These are phyloP conservation scores for Sinocyclocheilus rhinocerous DNA, from an alignment of 2,113 vertebrate species.

Conservation along the genomic window DNA sequence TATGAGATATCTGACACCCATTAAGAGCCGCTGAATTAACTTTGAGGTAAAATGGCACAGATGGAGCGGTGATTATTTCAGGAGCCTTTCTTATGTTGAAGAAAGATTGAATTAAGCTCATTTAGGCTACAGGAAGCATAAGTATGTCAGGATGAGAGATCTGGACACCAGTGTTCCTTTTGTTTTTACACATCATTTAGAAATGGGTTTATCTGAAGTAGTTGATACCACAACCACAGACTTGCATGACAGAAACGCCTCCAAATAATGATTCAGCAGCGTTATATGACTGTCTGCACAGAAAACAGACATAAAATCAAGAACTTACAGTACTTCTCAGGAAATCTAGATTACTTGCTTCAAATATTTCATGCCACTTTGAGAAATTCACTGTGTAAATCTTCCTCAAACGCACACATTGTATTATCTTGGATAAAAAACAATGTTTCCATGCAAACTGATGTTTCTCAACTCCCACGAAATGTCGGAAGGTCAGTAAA, in stretches of 20 bases:
- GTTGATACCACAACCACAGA: neutral
- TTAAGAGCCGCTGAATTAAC: constrained; percentile 22
- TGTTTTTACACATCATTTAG: neutral
- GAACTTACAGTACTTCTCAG: neutral
- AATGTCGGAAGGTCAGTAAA: neutral
- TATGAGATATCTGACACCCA: constrained; percentile 26
- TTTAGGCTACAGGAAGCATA: neutral
- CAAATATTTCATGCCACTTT: neutral
- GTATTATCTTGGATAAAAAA: neutral
- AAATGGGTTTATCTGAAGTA: neutral
- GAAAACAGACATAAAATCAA: neutral
- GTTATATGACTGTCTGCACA: neutral
- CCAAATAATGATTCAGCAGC: neutral
- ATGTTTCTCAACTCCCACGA: too few relatives aligned
- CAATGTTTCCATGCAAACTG: neutral
- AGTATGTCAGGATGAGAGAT: constrained; percentile 11
- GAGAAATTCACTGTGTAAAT: neutral
- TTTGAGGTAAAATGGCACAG: constrained; percentile 6
- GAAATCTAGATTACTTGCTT: neutral
- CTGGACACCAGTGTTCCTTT: neutral
- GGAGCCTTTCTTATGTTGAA: neutral
- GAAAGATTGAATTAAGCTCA: constrained; percentile 25
- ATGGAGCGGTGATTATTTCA: constrained; percentile 1
- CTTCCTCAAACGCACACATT: neutral
- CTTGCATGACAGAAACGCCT: neutral